Conservation (phyloP, 1,140 invertebrate genomes). For the Hylaeus volcanicus region DNA sequence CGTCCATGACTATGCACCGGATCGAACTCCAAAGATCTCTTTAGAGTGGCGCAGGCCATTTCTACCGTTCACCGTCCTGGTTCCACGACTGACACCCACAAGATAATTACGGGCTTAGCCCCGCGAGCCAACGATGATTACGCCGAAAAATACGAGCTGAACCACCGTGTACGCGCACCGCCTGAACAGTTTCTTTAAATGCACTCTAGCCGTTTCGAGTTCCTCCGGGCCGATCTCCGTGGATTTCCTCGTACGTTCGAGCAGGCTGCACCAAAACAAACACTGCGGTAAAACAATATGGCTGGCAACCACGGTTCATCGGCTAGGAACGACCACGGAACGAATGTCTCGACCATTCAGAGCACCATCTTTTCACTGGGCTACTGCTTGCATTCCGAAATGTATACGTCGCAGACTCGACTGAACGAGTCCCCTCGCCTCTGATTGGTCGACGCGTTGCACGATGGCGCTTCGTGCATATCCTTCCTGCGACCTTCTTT, state of each 20-base stretch:
- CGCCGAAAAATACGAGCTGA: constrained; percentile 40
- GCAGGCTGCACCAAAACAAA: constrained; percentile 73
- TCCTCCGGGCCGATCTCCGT: constrained; percentile 39
- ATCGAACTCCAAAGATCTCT: constrained; percentile 96
- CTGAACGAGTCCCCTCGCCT: constrained; percentile 1
- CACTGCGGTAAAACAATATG: constrained; percentile 73
- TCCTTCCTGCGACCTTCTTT: constrained; percentile 20
- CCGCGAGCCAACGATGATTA: constrained; percentile 26
- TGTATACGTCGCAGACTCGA: constrained; percentile 34
- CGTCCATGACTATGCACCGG: constrained; percentile 89
- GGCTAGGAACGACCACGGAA: constrained; percentile 53
- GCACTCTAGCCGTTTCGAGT: constrained; percentile 13
- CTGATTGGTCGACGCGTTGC: constrained; percentile 37
- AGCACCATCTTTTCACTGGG: constrained; percentile 50
- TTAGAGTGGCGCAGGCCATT: constrained; percentile 98
- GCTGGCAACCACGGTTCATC: constrained; percentile 58
- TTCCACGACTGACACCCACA: constrained; percentile 57
- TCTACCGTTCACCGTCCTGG: constrained; percentile 72
- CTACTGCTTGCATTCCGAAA: constrained; percentile 51
- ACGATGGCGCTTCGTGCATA: constrained; percentile 41
- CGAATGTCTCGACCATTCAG: constrained; percentile 40
- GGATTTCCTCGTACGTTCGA: constrained; percentile 44
- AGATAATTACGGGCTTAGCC: constrained; percentile 37
- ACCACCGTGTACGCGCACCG: constrained; percentile 34
- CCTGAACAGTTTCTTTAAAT: constrained; percentile 32